Conservation (phyloP, 2,797 vertebrate species). For the Hoplostethus atlanticus region DNA sequence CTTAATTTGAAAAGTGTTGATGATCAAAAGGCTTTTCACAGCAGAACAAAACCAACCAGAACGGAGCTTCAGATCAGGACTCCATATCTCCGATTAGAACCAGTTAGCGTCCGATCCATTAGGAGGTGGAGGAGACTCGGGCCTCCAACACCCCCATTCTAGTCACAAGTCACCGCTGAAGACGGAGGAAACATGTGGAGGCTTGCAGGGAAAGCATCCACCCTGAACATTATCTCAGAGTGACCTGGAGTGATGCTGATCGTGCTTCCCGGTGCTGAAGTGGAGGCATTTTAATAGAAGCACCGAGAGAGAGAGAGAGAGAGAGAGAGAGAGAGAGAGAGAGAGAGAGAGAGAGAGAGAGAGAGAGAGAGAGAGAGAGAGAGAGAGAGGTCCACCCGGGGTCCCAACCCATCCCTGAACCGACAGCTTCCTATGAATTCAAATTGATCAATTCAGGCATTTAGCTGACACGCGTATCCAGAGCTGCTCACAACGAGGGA, state of each 20-base stretch:
- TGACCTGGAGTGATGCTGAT: conserved; percentile 32
- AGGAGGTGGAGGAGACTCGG: conserved; percentile 17
- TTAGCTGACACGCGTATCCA: conserved; percentile 25
- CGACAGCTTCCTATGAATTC: conserved; percentile 32
- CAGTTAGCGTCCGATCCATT: conserved; percentile 21
- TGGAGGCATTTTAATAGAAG: neutral
- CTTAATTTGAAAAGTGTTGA: neutral
- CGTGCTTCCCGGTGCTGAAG: conserved; percentile 19
- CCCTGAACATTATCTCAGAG: conserved; percentile 29
- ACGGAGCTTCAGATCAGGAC: conserved; percentile 23
- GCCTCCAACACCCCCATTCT: conserved; percentile 8
- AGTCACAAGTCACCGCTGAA: conserved; percentile 36
- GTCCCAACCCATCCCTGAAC: neutral
- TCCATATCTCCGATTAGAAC: conserved; percentile 36
- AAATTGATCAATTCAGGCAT: conserved; percentile 15
- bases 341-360: no score
- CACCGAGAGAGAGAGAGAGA: neutral
- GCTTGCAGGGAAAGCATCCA: conserved; percentile 28
- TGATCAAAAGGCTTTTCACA: conserved; percentile 2
- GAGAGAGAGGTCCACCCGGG: neutral
- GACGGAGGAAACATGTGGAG: conserved; percentile 23
- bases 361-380: no score
- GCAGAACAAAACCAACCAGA: neutral
- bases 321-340: neutral
- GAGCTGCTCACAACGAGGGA: conserved; percentile 19